A percentile compares a stretch with the other conserved stretches of the same genome.
phyloP scores from a whole-genome alignment of 2,888 invertebrate species.

The Ariolimax columbianus region DNA sequence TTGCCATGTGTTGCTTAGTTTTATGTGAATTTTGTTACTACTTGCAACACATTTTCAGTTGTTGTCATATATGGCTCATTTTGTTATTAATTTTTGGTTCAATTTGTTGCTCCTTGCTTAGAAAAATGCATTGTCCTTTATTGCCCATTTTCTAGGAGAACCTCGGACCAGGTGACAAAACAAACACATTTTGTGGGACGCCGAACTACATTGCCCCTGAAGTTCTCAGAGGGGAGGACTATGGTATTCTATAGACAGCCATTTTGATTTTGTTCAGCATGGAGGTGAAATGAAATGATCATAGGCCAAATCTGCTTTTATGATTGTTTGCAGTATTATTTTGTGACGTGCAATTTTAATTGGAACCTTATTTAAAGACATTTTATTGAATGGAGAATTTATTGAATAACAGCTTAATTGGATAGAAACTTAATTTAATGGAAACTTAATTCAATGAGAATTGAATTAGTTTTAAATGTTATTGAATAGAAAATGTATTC shows the following conservation, averaged over 20 bases:
- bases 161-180: constrained; percentile 85
- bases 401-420: too few relatives aligned
- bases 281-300: background rate
- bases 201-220: constrained; percentile 99
- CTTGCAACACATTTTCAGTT: background rate
- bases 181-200: constrained; percentile 93
- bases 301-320: background rate
- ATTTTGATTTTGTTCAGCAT: background rate
- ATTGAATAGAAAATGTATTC: too few relatives aligned
- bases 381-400: too few relatives aligned
- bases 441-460: too few relatives aligned
- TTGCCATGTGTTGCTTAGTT: background rate
- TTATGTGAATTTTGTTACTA: background rate
- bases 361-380: too few relatives aligned
- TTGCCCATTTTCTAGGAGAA: constrained; percentile 67
- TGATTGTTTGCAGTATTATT: too few relatives aligned
- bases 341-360: too few relatives aligned
- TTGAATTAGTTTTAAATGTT: too few relatives aligned
- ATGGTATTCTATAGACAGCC: constrained; percentile 81
- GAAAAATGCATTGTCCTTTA: background rate
- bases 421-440: too few relatives aligned
- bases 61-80: background rate
- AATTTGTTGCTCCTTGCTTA: too few relatives aligned
- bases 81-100: too few relatives aligned
- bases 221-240: constrained; percentile 88